Percentiles rank a stretch among this genome's conserved stretches.
Evolutionary conservation across 2,888 invertebrate species (phyloP).

Genomic region (Orthosia gracilis): DNA sequence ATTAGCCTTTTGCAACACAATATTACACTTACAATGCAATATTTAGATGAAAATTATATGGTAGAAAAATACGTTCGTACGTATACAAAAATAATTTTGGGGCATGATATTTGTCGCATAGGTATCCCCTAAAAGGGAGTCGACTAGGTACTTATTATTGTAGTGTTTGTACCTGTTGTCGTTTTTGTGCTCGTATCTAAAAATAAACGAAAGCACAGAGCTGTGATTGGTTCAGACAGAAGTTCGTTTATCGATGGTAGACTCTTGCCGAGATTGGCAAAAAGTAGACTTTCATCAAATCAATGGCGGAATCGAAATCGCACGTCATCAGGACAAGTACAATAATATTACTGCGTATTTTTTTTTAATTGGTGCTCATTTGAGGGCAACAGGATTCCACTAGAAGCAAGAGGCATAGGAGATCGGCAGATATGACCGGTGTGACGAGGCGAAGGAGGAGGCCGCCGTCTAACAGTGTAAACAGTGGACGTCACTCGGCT

Average conservation of each 20-base stretch:
- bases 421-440: not conserved
- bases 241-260: constrained; percentile 1
- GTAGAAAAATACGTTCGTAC: no score
- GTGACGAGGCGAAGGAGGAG: not conserved
- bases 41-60: not conserved
- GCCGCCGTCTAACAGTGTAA: not conserved
- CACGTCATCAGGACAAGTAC: no score
- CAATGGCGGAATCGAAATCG: not conserved
- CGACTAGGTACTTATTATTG: no score
- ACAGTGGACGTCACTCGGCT: not conserved
- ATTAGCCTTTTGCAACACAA: no score
- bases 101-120: not conserved
- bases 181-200: constrained; percentile 3
- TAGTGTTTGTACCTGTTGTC: not conserved
- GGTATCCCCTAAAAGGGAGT: not conserved
- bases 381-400: not conserved
- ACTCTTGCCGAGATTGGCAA: constrained; percentile 10
- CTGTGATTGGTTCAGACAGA: constrained; percentile 1
- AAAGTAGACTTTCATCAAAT: not conserved
- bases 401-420: not conserved
- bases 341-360: no score
- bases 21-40: no score
- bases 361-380: no score
- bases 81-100: no score
- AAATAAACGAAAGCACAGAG: not conserved